These are phyloP conservation scores for Caenorhabditis afra DNA, from an alignment of 2,888 invertebrate genomes.

Conservation along the genomic window DNA sequence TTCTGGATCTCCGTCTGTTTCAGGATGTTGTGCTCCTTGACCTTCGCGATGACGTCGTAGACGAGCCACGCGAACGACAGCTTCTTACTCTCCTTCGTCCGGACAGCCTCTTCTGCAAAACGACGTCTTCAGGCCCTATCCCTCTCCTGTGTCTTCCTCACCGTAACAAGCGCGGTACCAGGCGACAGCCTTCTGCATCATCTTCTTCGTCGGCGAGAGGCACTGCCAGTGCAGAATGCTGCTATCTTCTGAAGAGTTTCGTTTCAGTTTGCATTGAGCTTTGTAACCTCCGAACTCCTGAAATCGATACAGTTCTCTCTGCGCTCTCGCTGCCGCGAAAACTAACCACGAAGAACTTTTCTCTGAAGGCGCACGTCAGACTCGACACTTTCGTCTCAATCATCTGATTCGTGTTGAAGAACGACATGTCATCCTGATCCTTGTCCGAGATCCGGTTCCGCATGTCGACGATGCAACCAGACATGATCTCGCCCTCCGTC, in stretches of 20 bases:
- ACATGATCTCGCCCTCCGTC: conserved; percentile 76
- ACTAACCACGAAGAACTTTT: conserved; percentile 52
- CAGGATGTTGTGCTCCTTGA: conserved; percentile 32
- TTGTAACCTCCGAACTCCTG: conserved; percentile 30
- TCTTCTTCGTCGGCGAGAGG: conserved; percentile 25
- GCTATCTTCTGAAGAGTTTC: conserved; percentile 2
- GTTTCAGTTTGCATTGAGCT: neutral
- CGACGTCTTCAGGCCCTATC: neutral
- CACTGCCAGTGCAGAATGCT: conserved; percentile 51
- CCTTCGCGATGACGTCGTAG: conserved; percentile 69
- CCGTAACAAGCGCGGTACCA: conserved; percentile 71
- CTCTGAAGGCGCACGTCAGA: conserved; percentile 35
- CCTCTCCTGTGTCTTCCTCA: neutral
- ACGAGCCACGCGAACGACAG: conserved; percentile 77
- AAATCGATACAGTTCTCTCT: neutral
- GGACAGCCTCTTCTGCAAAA: conserved; percentile 44
- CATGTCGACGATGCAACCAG: conserved; percentile 69
- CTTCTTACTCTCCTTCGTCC: conserved; percentile 44
- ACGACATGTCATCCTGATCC: conserved; percentile 78
- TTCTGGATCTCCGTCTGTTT: neutral
- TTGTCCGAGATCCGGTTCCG: conserved; percentile 75
- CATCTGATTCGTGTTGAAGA: conserved; percentile 74
- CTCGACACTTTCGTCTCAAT: conserved; percentile 72
- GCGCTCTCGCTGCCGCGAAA: neutral
- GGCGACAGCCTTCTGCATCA: conserved; percentile 68